Base-by-base conservation (phyloP, 2,888 invertebrate genomes). In the Iphiclides podalirius region DNA sequence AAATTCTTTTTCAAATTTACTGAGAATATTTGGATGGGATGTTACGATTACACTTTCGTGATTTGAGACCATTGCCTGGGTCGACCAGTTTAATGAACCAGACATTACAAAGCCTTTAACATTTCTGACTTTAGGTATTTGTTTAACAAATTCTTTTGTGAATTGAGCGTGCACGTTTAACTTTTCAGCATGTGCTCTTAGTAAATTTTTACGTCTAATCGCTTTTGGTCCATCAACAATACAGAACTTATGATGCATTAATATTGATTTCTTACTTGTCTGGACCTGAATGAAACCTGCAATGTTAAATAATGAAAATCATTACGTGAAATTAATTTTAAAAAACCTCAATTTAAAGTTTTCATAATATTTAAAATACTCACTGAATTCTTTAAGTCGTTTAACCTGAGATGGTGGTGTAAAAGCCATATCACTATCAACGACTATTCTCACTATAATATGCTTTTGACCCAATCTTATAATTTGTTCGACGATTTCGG, bases 241-340 rank as follows among this genome's bases (percentile, higher is more conserved):
- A 52, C 91, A 92, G 81, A 94, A 95, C 72, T 96, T 96, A 72
- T 96, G 95, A 69, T 96, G 96, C 94, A 96, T 94, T 56, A 93
- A 76, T 63, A 86, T 90, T 0, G 90, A 77, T 47, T 83, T 83
- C 44, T 80, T 84, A 53, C 80, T 87, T 13, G 79, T 84, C 60
- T 88, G 88, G 47, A 88, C 85, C 63, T 85, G 75, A 49, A 88
- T 87, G 57, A 88, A 88, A 77, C 88, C 88, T 88, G 68, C 12
- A 64, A 71, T 28, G 34, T 54, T 47, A 36, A 48, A 49, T 3
- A n/a, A n/a, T n/a, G n/a, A n/a, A n/a, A 11, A 12, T 34, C 7
- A 28, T 4, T 9, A 23, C 7, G 2, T 34, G 3, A 43, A 14
- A 15, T 15, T 36, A 13, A 8, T 2, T 13, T 8, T 17, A 37